Evolutionary conservation across 2,113 vertebrate species (phyloP).

Genomic region (Passer montanus): DNA sequence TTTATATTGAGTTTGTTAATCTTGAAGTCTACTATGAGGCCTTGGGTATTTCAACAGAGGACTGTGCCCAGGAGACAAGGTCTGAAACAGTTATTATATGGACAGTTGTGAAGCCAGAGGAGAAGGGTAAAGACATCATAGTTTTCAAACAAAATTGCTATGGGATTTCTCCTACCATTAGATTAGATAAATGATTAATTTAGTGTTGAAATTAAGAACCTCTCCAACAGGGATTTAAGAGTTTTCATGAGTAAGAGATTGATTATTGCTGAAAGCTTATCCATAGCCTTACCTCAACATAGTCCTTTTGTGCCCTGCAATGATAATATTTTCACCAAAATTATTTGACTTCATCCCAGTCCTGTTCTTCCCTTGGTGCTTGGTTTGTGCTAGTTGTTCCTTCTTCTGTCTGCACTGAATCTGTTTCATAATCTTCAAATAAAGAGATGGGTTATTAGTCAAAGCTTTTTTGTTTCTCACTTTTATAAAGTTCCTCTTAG

Average conservation of each 20-base stretch:
- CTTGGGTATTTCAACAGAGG: not conserved
- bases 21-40: not conserved
- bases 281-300: not conserved
- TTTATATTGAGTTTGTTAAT: not conserved
- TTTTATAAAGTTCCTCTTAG: not conserved
- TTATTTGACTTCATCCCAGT: not conserved
- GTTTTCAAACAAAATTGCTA: constrained; percentile 32
- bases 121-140: not conserved
- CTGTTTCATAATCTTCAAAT: not conserved
- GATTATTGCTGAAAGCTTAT: not conserved
- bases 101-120: not conserved
- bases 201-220: constrained; percentile 23
- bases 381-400: not conserved
- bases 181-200: constrained; percentile 50
- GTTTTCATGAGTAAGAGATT: not conserved
- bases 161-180: constrained; percentile 18
- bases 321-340: not conserved
- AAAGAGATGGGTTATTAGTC: not conserved
- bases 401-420: not conserved
- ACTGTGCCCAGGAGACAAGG: not conserved
- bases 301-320: not conserved
- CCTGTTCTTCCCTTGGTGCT: not conserved
- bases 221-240: not conserved
- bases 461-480: not conserved
- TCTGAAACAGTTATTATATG: not conserved